phyloP scores from a whole-genome alignment of 2,888 invertebrate species.

The Philaethria dido region DNA sequence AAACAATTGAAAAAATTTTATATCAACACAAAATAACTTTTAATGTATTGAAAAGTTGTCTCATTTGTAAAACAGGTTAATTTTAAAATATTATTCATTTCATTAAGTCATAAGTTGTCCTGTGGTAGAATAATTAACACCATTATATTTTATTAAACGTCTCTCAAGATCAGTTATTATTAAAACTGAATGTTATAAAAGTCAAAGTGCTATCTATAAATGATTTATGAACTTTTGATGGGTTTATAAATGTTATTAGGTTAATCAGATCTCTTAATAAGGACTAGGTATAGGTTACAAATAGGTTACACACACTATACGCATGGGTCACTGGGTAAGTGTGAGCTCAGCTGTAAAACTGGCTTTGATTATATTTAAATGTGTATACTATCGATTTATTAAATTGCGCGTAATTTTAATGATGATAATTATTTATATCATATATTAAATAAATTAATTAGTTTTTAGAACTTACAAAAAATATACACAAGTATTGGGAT shows the following conservation, averaged over 20 bases:
- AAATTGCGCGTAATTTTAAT: slow-evolving; percentile 22
- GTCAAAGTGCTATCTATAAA: slow-evolving; percentile 17
- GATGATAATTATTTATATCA: too few species aligned
- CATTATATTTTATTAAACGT: neutral
- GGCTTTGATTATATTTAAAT: slow-evolving; percentile 34
- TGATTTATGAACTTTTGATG: slow-evolving; percentile 19
- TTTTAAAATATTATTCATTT: too few species aligned
- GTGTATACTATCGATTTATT: slow-evolving; percentile 25
- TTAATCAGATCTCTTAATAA: slow-evolving; percentile 29
- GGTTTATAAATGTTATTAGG: slow-evolving; percentile 33
- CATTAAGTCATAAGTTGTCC: neutral
- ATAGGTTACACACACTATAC: slow-evolving; percentile 36
- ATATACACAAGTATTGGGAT: neutral
- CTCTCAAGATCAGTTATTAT: slow-evolving; percentile 5
- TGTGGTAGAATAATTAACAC: neutral
- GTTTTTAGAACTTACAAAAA: too few species aligned
- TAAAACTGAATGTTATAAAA: slow-evolving; percentile 11
- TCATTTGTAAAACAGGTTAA: neutral
- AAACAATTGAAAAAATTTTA: neutral
- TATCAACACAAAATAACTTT: neutral
- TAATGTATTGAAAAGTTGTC: neutral
- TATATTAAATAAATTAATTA: too few species aligned
- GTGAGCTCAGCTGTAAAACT: slow-evolving; percentile 40
- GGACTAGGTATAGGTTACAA: slow-evolving; percentile 38
- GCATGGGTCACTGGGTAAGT: slow-evolving; percentile 44